These are phyloP conservation scores for Thaumatotibia leucotreta DNA, from an alignment of 1,140 invertebrate genomes.

Conservation along the genomic window DNA sequence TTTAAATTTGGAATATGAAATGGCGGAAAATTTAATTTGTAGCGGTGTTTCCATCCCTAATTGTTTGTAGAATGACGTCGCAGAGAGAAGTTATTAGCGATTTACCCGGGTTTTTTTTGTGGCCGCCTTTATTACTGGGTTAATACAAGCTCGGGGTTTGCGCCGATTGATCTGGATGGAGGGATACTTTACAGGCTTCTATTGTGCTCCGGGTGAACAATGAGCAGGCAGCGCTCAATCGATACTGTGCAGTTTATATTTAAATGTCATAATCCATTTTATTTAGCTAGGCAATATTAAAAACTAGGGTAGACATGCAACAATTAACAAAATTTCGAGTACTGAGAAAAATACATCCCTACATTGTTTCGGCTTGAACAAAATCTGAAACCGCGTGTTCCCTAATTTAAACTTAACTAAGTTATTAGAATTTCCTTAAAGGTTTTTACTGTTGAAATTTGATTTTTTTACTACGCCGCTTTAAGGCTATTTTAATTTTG, in stretches of 20 bases:
- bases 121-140: neutral
- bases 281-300: neutral
- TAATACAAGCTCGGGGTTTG: neutral
- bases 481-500: no score
- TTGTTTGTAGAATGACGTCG: neutral
- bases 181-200: neutral
- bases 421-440: no score
- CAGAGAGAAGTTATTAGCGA: neutral
- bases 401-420: no score
- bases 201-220: neutral
- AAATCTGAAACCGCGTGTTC: no score
- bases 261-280: neutral
- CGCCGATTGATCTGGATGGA: neutral
- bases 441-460: no score
- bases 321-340: no score
- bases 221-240: neutral
- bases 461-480: no score
- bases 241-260: neutral
- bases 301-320: no score
- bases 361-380: no score
- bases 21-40: neutral
- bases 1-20: neutral
- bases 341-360: no score
- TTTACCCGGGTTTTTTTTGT: neutral
- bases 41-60: neutral